Base-by-base conservation (phyloP, 2,797 vertebrate species). In the Lutra lutra region DNA sequence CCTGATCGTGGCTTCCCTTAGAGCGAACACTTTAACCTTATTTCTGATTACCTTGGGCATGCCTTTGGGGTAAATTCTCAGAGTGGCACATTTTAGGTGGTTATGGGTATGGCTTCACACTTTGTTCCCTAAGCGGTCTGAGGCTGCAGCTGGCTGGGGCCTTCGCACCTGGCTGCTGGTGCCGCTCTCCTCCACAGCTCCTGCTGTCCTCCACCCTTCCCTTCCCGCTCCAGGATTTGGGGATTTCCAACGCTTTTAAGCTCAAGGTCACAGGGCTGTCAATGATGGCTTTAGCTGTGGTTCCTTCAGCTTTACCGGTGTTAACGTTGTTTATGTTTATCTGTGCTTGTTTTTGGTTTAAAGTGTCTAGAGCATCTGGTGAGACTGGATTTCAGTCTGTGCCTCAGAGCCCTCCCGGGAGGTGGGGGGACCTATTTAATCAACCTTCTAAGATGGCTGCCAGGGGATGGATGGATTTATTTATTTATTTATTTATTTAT, bases 141-240 rank as follows among this genome's bases (percentile, higher is more conserved):
- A 62, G 54, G 38, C 20, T 1, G 7, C 7, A 1, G n/a, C 60
- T 4, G 54, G 21, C 46, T 23, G 3, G 3, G 32, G 66, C 12
- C 25, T 27, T 14, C 38, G 14, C 18, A 23, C 23, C 29, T 5
- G 84, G 56, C 56, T 25, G 9, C 18, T 23, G 46, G 25, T 18
- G 18, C 43, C 12, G 15, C 32, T 38, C 29, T 27, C 32, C 54
- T 35, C 54, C 2, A 0, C 0, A 0, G 7, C 2, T 23, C 56
- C 20, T 0, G n/a, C 18, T 51, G 20, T 51, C 27, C 43, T 27
- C 66, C 35, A n/a, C 60, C 32, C 3, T 40, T 66, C 43, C 32
- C 29, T 35, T 51, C 64, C 46, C 6, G 0, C 46, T 14, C 54
- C 58, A 51, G 95, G 88, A 70, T 84, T 68, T 38, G 95, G 86